Conservation (phyloP, 2,797 vertebrate species). For the Xiphorhynchus erythropygius region DNA sequence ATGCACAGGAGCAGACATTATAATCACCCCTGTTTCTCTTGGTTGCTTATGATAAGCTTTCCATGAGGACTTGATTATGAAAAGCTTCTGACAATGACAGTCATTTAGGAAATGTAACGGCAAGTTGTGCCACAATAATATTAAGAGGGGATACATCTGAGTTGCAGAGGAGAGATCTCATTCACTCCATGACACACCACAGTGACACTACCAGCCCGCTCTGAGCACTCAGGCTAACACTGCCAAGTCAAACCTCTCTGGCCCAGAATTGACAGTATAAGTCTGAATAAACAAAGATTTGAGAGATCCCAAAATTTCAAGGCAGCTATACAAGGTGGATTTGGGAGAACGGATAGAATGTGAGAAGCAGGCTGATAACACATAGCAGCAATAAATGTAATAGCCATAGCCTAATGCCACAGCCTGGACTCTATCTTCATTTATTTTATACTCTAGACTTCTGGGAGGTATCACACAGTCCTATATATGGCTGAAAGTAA, state of each 20-base stretch:
- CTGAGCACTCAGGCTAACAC: too few relatives aligned
- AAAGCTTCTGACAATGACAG: background rate
- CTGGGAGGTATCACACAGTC: constrained; percentile 56
- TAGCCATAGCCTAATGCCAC: background rate
- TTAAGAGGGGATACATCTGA: background rate
- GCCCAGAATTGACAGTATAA: background rate
- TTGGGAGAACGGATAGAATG: background rate
- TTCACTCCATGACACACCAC: accelerated
- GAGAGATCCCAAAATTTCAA: background rate
- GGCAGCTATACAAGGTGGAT: background rate
- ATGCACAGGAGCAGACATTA: background rate
- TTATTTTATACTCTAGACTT: constrained; percentile 32
- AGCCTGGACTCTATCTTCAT: constrained; percentile 16
- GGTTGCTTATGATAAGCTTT: background rate
- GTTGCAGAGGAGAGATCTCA: background rate
- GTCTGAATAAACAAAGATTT: background rate
- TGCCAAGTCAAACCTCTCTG: background rate
- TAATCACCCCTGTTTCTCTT: background rate
- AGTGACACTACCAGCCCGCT: background rate
- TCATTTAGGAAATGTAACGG: background rate
- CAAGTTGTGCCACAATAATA: background rate
- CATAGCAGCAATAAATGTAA: background rate
- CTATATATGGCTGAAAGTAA: background rate
- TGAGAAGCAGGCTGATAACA: background rate
- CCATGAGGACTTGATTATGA: background rate